Evolutionary conservation across 1,140 invertebrate genomes (phyloP).

Genomic region (Hyphantria cunea): DNA sequence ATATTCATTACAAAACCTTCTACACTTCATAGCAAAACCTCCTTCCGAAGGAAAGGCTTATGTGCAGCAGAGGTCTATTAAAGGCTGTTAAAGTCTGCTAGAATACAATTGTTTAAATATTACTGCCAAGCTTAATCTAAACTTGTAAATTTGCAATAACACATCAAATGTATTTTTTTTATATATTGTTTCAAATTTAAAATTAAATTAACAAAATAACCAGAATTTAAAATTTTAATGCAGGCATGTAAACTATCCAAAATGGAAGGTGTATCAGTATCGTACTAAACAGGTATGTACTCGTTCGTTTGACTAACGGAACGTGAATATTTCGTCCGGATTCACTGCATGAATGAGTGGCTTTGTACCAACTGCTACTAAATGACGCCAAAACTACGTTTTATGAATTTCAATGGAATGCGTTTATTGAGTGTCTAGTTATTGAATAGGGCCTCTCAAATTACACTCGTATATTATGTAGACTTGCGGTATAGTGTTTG

Average conservation of each 20-base stretch:
- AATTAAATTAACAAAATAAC: too few relatives aligned
- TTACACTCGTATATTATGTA: conserved; percentile 8
- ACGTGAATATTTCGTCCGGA: conserved; percentile 60
- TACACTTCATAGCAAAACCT: too few relatives aligned
- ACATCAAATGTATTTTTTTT: too few relatives aligned
- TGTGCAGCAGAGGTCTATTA: too few relatives aligned
- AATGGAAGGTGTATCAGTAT: conserved; percentile 4
- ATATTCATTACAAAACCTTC: too few relatives aligned
- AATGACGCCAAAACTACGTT: conserved; percentile 40
- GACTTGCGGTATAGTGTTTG: background rate
- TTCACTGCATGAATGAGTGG: conserved; percentile 50
- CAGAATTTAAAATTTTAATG: too few relatives aligned
- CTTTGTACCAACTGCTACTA: conserved; percentile 50
- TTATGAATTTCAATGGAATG: conserved; percentile 40
- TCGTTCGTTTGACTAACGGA: conserved; percentile 52
- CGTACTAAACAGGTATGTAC: conserved; percentile 17
- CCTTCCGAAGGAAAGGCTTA: too few relatives aligned
- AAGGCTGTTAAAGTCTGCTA: too few relatives aligned
- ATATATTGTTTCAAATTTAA: too few relatives aligned
- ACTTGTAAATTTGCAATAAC: too few relatives aligned
- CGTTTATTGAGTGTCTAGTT: conserved; percentile 22
- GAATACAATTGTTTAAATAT: too few relatives aligned
- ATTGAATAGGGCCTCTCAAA: conserved; percentile 23
- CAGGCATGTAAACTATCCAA: conserved; percentile 7
- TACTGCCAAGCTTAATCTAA: too few relatives aligned